These are phyloP conservation scores for Eidolon helvum DNA, from an alignment of 2,113 vertebrate genomes.

Conservation along the genomic window DNA sequence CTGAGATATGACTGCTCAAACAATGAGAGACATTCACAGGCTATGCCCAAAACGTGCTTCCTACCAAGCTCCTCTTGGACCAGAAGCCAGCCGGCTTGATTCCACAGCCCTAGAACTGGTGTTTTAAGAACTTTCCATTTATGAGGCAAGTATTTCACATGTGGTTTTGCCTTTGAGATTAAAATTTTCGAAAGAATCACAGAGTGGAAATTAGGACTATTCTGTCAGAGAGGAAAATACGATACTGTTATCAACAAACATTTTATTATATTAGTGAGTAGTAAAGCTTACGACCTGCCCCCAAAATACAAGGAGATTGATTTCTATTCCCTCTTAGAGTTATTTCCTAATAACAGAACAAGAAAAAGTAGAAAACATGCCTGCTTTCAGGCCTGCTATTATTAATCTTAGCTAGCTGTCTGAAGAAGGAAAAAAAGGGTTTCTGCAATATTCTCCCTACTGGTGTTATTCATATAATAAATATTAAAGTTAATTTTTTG, in stretches of 20 bases:
- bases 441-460: slow-evolving; percentile 30
- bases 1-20: background rate
- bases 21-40: background rate
- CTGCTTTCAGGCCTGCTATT: slow-evolving; percentile 10
- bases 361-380: background rate
- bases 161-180: slow-evolving; percentile 3
- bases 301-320: background rate
- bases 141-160: background rate
- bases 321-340: background rate
- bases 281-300: slow-evolving; percentile 43
- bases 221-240: slow-evolving; percentile 28
- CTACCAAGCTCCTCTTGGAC: background rate
- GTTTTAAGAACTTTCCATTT: background rate
- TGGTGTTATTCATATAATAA: slow-evolving; percentile 62
- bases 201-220: background rate
- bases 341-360: slow-evolving; percentile 30
- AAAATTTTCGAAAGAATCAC: background rate
- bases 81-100: background rate
- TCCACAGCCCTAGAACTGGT: background rate
- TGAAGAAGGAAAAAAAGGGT: background rate
- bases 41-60: background rate
- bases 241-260: slow-evolving; percentile 6
- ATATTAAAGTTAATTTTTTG: slow-evolving; percentile 61
- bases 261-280: background rate
- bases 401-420: slow-evolving; percentile 21